Base-by-base conservation (phyloP, 2,888 invertebrate genomes). In the Sussaba pulchella region DNA sequence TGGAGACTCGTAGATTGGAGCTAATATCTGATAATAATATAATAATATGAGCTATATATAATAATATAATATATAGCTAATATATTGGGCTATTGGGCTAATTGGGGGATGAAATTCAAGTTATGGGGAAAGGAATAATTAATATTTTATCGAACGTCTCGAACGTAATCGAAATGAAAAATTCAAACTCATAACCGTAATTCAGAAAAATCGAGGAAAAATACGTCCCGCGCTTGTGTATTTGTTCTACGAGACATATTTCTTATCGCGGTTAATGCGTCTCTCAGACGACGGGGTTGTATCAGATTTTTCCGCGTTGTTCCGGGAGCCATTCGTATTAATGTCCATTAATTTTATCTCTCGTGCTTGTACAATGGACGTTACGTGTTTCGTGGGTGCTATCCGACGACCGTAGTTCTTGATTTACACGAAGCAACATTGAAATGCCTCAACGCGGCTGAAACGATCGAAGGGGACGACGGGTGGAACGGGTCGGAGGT, bases 331-430 rank as follows among this genome's bases (percentile, higher is more conserved):
- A 50, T 73, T 81, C 69, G 69, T 41, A 57, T 54, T 47, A 81
- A 77, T 64, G 64, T 14, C 77, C 64, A 73, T 77, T 64, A 77
- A 41, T 63, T 77, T 73, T 70, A 81, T 77, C 77, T 76, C 63
- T 26, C 66, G 43, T 43, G 57, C 61, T 43, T 19, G 50, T 39
- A 71, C 17, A 36, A 24, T 66, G 52, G 2, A 6, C 52, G 54
- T 74, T 61, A 52, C 66, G 41, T 39, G 76, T 6, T 74, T 81
- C 72, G 66, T 36, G 73, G 63, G 6, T 45, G 61, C 12, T 31
- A 6, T 47, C 70, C 39, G 64, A 59, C 64, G 66, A 61, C 36
- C 70, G 43, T 78, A 81, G 66, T 78, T 81, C 31, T 70, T 81
- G 74, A 71, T 81, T 81, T 78, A 81, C 77, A 70, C 70, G 21